Evolutionary conservation across 2,113 vertebrate species (phyloP).

Genomic region (Syrrhaptes paradoxus): DNA sequence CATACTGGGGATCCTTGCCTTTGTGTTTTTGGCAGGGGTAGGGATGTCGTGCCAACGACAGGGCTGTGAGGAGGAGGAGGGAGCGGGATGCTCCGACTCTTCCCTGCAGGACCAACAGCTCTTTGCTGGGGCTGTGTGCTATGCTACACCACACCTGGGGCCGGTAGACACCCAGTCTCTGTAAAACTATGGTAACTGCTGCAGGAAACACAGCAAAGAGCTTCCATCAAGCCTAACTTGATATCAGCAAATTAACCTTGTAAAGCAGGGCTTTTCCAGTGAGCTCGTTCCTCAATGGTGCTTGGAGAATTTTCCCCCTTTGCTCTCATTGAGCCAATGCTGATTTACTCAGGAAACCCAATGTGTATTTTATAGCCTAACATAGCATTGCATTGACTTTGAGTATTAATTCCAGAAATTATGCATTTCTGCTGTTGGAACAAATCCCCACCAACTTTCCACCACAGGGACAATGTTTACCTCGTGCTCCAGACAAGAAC

Average conservation of each 20-base stretch:
- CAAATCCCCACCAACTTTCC: background rate
- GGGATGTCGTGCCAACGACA: background rate
- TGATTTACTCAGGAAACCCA: background rate
- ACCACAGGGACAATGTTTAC: fast-evolving
- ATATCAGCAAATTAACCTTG: background rate
- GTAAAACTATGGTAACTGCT: background rate
- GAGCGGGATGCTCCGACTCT: background rate
- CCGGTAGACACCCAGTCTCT: background rate
- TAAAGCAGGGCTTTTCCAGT: background rate
- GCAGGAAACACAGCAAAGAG: background rate
- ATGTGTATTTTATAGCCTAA: background rate
- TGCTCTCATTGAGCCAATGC: fast-evolving
- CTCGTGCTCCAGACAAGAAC: background rate
- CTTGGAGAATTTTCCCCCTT: background rate
- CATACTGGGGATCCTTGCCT: fast-evolving
- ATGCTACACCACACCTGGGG: fast-evolving
- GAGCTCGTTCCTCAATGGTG: background rate
- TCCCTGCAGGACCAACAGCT: background rate
- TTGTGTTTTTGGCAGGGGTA: background rate
- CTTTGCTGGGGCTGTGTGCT: background rate
- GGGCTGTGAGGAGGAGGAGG: background rate
- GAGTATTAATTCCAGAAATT: background rate
- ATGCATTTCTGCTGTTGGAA: background rate
- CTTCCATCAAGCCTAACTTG: background rate
- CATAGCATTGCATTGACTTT: background rate